Evolutionary conservation across 2,888 invertebrate genomes (phyloP).

Genomic region (Hydraecia micacea): DNA sequence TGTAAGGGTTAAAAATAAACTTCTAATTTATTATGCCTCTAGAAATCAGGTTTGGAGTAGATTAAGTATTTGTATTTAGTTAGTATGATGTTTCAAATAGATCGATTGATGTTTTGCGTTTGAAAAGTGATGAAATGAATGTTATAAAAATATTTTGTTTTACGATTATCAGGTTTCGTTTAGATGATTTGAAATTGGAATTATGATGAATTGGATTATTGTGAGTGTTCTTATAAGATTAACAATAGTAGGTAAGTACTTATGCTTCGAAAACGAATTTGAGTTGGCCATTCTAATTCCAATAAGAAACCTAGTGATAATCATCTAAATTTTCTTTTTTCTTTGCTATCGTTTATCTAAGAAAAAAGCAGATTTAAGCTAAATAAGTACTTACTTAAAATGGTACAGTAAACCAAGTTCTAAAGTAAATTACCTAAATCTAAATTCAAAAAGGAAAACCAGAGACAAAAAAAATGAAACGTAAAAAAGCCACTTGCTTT

Average conservation of each 20-base stretch:
- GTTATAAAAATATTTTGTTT: too few relatives aligned
- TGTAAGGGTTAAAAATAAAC: constrained; percentile 79
- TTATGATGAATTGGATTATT: not conserved
- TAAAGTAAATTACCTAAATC: not conserved
- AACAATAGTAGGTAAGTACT: not conserved
- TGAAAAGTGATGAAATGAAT: constrained; percentile 20
- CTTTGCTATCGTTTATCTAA: not conserved
- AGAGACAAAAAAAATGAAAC: constrained; percentile 4
- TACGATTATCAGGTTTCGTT: constrained; percentile 7
- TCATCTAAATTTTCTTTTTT: not conserved
- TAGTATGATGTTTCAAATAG: constrained; percentile 20
- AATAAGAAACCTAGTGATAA: not conserved
- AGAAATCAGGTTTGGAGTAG: constrained; percentile 48
- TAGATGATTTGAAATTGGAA: constrained; percentile 6
- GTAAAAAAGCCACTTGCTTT: constrained; percentile 30
- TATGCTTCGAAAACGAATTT: not conserved
- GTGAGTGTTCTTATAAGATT: not conserved
- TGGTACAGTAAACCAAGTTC: not conserved
- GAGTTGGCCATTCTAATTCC: not conserved
- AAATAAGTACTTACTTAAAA: not conserved
- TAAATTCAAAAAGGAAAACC: not conserved
- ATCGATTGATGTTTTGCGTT: not conserved
- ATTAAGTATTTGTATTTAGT: constrained; percentile 27
- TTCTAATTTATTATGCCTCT: constrained; percentile 62
- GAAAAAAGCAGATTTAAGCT: not conserved